phyloP scores from a whole-genome alignment of 2,888 invertebrate species.

The Erannis defoliaria region DNA sequence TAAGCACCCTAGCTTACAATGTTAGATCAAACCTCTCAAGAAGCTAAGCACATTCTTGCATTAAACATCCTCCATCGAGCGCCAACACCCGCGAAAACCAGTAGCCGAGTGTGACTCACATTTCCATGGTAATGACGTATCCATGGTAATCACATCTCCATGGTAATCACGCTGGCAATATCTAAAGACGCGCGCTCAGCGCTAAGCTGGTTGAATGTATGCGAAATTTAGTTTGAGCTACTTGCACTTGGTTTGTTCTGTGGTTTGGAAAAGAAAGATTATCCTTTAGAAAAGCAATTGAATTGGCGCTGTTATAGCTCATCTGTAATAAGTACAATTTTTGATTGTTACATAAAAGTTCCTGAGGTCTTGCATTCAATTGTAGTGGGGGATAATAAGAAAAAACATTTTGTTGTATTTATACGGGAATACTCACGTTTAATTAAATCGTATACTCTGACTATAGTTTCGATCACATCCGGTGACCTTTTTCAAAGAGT shows the following conservation, averaged over 20 bases:
- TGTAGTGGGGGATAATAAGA: no score
- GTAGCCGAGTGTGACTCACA: conserved; percentile 20
- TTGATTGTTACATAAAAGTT: no score
- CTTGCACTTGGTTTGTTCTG: neutral
- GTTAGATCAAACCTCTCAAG: neutral
- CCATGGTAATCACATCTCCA: conserved; percentile 36
- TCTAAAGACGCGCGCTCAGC: conserved; percentile 14
- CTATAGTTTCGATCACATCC: no score
- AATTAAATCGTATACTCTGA: no score
- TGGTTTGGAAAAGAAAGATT: no score
- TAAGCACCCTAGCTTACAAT: neutral
- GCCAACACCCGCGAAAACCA: conserved; percentile 16
- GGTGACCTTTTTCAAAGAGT: no score
- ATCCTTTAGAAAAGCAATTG: no score
- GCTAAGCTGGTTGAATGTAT: conserved; percentile 19
- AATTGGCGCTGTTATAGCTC: no score
- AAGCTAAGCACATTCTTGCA: conserved; percentile 21
- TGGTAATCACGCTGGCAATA: conserved; percentile 30
- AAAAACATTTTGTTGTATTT: no score
- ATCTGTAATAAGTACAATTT: no score
- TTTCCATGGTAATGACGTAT: conserved; percentile 32
- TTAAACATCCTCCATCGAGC: conserved; percentile 12
- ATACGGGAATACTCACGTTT: no score
- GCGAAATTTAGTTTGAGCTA: conserved; percentile 15
- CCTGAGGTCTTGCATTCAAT: no score